phyloP scores from a whole-genome alignment of 1,140 invertebrate genomes.

The Trichoplusia ni region DNA sequence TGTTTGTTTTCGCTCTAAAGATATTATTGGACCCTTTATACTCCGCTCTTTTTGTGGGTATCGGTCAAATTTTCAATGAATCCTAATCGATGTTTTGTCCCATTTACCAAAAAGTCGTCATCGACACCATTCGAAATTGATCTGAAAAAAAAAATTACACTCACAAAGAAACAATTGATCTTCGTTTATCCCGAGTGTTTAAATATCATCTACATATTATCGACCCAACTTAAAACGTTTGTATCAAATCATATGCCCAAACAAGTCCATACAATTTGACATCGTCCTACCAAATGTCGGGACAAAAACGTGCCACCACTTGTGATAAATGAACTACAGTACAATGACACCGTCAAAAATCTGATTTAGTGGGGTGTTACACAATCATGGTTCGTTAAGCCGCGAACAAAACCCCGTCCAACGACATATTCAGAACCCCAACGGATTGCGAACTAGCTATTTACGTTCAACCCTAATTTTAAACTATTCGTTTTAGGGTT shows the following conservation, averaged over 20 bases:
- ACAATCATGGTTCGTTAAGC: slow-evolving; percentile 75
- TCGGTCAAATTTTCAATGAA: slow-evolving; percentile 16
- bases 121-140: no score
- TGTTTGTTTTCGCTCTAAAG: slow-evolving; percentile 49
- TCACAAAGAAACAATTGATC: no score
- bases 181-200: no score
- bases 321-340: slow-evolving; percentile 52
- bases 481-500: slow-evolving; percentile 22
- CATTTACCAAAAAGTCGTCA: no score
- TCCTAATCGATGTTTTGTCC: slow-evolving; percentile 2
- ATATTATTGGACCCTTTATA: slow-evolving; percentile 37
- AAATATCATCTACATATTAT: no score
- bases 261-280: slow-evolving; percentile 21
- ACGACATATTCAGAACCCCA: slow-evolving; percentile 55
- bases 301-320: slow-evolving; percentile 32
- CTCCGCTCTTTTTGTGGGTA: slow-evolving; percentile 16
- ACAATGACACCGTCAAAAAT: slow-evolving; percentile 60
- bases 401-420: slow-evolving; percentile 55
- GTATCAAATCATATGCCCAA: no score
- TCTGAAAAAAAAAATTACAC: no score
- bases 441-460: slow-evolving; percentile 34
- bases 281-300: neutral
- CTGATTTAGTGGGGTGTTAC: slow-evolving; percentile 62
- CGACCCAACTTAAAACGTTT: no score
- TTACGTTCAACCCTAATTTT: slow-evolving; percentile 52